These are phyloP conservation scores for Keiferia lycopersicella DNA, from an alignment of 2,888 invertebrate genomes.

Conservation along the genomic window DNA sequence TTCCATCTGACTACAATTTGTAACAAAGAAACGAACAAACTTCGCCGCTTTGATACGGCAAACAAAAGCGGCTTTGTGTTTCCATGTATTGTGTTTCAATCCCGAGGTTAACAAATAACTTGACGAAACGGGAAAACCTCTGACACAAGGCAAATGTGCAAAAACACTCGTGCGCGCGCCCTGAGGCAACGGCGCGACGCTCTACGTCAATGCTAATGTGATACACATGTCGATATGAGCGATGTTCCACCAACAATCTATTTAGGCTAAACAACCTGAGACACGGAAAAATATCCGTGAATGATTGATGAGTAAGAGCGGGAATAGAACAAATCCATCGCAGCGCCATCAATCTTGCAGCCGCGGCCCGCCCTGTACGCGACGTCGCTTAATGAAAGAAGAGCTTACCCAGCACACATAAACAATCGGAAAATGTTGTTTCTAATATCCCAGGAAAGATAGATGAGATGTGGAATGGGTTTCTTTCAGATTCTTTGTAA, in stretches of 20 bases:
- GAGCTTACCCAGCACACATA: conserved; percentile 76
- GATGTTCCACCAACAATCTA: conserved; percentile 72
- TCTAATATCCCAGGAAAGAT: conserved; percentile 70
- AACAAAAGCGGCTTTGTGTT: conserved; percentile 18
- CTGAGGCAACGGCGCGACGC: conserved; percentile 30
- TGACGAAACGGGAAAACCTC: conserved; percentile 15
- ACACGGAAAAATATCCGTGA: conserved; percentile 79
- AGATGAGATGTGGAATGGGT: conserved; percentile 52
- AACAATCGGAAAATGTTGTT: conserved; percentile 76
- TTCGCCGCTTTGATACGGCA: conserved; percentile 16
- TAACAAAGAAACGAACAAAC: conserved; percentile 14
- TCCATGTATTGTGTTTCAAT: conserved; percentile 18
- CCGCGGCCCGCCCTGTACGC: conserved; percentile 61
- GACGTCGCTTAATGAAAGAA: conserved; percentile 78
- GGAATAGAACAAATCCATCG: conserved; percentile 81
- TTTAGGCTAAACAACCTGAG: conserved; percentile 78
- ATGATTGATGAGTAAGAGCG: conserved; percentile 78
- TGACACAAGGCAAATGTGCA: conserved; percentile 9
- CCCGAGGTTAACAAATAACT: conserved; percentile 22
- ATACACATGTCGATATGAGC: conserved; percentile 65
- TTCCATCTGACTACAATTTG: conserved; percentile 17
- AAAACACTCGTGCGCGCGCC: conserved; percentile 26
- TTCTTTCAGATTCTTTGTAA: conserved; percentile 17
- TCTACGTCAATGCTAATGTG: conserved; percentile 60
- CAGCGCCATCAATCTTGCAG: conserved; percentile 73